These are phyloP conservation scores for Amiota mariae DNA, from an alignment of 2,888 invertebrate species.

Conservation along the genomic window DNA sequence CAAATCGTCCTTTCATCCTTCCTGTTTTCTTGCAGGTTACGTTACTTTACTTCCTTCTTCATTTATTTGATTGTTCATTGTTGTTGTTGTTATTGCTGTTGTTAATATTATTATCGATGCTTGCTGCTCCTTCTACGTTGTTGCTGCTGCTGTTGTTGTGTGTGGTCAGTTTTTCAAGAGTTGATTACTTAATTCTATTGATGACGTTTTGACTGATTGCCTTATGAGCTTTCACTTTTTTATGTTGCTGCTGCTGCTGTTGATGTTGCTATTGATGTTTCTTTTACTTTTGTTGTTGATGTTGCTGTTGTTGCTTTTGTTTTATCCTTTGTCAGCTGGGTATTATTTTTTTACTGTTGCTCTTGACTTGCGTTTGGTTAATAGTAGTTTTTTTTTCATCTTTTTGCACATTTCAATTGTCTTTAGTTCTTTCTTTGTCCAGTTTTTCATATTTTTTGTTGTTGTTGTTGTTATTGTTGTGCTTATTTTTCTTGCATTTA, in stretches of 20 bases:
- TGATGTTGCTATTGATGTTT: not conserved
- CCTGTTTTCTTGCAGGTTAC: conserved; percentile 10
- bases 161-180: conserved; percentile 55
- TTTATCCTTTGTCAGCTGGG: not conserved
- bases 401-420: conserved; percentile 5
- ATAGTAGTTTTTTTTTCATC: not conserved
- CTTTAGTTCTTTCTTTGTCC: not conserved
- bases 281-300: not conserved
- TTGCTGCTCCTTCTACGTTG: conserved; percentile 33
- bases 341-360: not conserved
- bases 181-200: conserved; percentile 71
- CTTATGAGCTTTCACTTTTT: conserved; percentile 68
- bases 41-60: conserved; percentile 19
- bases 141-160: conserved; percentile 43
- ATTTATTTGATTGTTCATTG: conserved; percentile 30
- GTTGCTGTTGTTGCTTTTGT: conserved; percentile 13
- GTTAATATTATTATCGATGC: conserved; percentile 34
- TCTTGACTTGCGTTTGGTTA: not conserved
- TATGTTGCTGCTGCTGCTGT: not conserved
- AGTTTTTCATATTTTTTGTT: conserved; percentile 16
- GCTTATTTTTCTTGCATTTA: not conserved
- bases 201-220: conserved; percentile 68
- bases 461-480: conserved; percentile 4
- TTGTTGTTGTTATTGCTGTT: conserved; percentile 11
- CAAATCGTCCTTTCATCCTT: not conserved